Evolutionary conservation across 2,888 invertebrate species (phyloP), one percentile per base, ranked within the genome.

Genomic region (Pristionchus mayeri): DNA sequence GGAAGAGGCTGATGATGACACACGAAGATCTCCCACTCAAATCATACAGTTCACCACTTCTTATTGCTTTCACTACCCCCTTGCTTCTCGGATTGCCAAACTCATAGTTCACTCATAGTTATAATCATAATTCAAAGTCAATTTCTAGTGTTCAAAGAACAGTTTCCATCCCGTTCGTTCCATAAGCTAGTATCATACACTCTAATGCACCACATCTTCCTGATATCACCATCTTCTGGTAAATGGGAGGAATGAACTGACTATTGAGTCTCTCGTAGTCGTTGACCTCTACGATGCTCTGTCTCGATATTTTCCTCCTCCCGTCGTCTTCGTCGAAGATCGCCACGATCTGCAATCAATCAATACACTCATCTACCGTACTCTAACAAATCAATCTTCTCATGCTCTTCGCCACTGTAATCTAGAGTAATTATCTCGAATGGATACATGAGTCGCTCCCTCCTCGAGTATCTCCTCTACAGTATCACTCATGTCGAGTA

Each of bases 231-330:
- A n/a, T n/a, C n/a, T n/a, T n/a, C n/a, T n/a, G n/a, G n/a, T n/a
- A n/a, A n/a, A n/a, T n/a, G n/a, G n/a, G n/a, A n/a, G n/a, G n/a
- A n/a, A n/a, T n/a, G n/a, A n/a, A n/a, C n/a, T 27, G 2, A 63
- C 37, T 3, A 71, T 57, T 52, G 13, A 75, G 16, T 52, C 52
- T 27, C 30, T 71, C 40, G 11, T 34, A 44, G 44, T 84, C 84
- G 37, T 75, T 84, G 44, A 84, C 84, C 44, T 84, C 84, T 11
- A 84, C 84, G 16, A 84, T 27, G 40, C 82, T 82, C 30, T 82
- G 60, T 48, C 67, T 80, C 60, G 63, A 63, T n/a, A 82, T 27
- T n/a, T 80, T 80, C 80, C 80, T 57, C 24, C 80, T 80, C 11
- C 80, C 21, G 24, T 80, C 80, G 16, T 80, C 80, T 24, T 80